A percentile compares a stretch with the other conserved stretches of the same genome.
Conservation (phyloP, 2,113 vertebrate species). For the Plotosus lineatus region DNA sequence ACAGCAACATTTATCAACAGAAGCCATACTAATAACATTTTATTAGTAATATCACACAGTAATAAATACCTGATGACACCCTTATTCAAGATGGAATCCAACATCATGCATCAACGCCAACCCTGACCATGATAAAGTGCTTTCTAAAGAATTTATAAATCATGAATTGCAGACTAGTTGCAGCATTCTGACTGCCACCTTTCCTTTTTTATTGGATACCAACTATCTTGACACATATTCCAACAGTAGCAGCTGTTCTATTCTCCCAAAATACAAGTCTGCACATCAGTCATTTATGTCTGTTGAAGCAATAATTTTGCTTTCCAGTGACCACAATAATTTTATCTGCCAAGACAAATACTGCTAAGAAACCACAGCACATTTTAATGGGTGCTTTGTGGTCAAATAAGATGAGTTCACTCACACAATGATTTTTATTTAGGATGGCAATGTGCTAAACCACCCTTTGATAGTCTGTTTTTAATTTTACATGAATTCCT, state of each 20-base stretch:
- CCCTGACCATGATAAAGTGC: not conserved
- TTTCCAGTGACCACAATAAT: not conserved
- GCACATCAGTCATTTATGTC: constrained; percentile 13
- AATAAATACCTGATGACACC: too few relatives aligned
- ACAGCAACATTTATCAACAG: not conserved
- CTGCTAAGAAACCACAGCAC: not conserved
- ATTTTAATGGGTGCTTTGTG: not conserved
- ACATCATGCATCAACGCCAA: not conserved
- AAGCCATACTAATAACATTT: not conserved
- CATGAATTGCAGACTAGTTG: not conserved
- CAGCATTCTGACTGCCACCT: not conserved
- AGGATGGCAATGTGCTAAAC: not conserved
- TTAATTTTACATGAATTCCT: not conserved
- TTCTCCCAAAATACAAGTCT: not conserved
- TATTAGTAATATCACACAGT: not conserved
- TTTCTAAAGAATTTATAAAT: not conserved
- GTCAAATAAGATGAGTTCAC: not conserved
- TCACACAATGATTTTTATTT: not conserved
- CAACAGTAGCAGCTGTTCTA: not conserved
- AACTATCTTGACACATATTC: not conserved
- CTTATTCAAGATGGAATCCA: not conserved
- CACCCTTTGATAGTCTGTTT: not conserved
- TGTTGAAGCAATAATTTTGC: not conserved
- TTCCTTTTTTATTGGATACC: not conserved
- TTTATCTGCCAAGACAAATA: not conserved